Conservation (phyloP, 2,888 invertebrate species). For the Synergus umbraculus region DNA sequence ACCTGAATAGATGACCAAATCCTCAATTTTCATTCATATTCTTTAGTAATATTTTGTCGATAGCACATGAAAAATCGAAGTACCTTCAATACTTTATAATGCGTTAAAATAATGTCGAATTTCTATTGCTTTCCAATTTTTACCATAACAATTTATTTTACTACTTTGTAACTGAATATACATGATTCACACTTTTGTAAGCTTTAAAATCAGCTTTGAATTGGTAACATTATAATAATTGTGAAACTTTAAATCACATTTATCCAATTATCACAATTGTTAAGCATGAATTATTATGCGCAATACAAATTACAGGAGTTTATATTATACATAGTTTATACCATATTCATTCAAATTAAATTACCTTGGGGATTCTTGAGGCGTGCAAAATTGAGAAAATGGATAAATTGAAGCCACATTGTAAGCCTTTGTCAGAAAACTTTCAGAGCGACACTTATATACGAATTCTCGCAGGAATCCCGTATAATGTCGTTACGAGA, state of each 20-base stretch:
- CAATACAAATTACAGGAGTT: neutral
- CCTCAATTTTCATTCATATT: constrained; percentile 27
- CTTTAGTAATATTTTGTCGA: constrained; percentile 16
- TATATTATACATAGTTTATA: neutral
- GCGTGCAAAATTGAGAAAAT: constrained; percentile 13
- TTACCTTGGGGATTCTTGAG: neutral
- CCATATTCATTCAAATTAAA: neutral
- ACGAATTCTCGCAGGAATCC: constrained; percentile 21
- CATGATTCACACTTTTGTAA: neutral
- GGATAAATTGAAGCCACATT: constrained; percentile 2
- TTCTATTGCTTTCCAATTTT: neutral
- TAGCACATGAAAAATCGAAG: neutral
- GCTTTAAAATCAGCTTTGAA: neutral
- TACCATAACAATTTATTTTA: neutral
- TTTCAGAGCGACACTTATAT: constrained; percentile 14
- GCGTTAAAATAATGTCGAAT: neutral
- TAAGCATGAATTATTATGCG: neutral
- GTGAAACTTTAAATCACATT: too few species aligned
- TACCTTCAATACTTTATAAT: neutral
- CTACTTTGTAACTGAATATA: neutral
- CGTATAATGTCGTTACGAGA: constrained; percentile 32
- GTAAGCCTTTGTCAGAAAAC: constrained; percentile 24
- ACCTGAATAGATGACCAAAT: constrained; percentile 28
- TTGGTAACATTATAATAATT: neutral
- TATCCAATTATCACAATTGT: neutral